Conservation (phyloP, 2,888 invertebrate species). For the Hoplodrina ambigua region DNA sequence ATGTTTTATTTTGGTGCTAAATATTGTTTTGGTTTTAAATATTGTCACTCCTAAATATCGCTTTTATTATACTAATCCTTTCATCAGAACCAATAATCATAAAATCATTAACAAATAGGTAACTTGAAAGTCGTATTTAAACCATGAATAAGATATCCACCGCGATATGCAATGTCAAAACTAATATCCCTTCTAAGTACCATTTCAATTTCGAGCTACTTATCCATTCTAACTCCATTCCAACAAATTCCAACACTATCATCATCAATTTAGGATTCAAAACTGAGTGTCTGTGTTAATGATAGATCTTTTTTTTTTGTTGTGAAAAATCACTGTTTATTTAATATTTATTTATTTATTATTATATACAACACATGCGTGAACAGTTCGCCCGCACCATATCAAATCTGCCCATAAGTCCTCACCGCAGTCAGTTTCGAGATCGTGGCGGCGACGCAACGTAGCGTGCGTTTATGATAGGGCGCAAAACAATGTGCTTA, state of each 20-base stretch:
- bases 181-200: constrained; percentile 38
- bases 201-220: constrained; percentile 28
- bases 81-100: not conserved
- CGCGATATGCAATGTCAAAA: constrained; percentile 24
- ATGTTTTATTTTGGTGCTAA: constrained; percentile 3
- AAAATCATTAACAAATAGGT: constrained; percentile 1
- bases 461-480: too few relatives aligned
- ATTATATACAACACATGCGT: too few relatives aligned
- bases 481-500: too few relatives aligned
- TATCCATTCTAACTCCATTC: constrained; percentile 6
- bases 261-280: constrained; percentile 28
- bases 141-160: not conserved
- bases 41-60: not conserved
- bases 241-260: constrained; percentile 17
- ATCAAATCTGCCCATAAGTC: too few relatives aligned
- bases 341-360: too few relatives aligned
- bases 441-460: too few relatives aligned
- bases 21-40: not conserved
- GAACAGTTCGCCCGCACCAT: too few relatives aligned
- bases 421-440: too few relatives aligned
- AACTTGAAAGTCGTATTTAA: constrained; percentile 7
- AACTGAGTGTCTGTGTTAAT: constrained; percentile 15
- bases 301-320: too few relatives aligned
- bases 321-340: too few relatives aligned
- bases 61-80: not conserved